Evolutionary conservation across 2,888 invertebrate species (phyloP), one percentile per base, ranked within the genome.

Genomic region (Melanostoma scalare): DNA sequence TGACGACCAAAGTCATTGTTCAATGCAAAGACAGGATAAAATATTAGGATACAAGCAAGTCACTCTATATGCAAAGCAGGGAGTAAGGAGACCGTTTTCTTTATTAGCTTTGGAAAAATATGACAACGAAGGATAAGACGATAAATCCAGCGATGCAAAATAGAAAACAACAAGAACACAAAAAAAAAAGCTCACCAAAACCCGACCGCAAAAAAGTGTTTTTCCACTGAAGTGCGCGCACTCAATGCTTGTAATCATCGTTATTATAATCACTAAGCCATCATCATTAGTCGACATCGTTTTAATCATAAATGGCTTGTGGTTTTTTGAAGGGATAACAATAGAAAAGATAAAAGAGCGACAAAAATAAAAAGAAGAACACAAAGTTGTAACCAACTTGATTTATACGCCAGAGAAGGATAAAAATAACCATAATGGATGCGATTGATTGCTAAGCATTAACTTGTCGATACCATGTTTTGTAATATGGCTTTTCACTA

Each of bases 241-340:
- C 84, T 60, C 58, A 77, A 82, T 77, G 78, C 73, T 82, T 69
- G 82, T 74, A 82, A 75, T 84, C 84, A 84, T 84, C 84, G 82
- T 82, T 79, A 84, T 84, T 84, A 74, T 79, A 79, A 84, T 84
- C 84, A 84, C 84, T 74, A 74, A 84, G 84, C 74, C 84, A 84
- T 84, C 84, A 84, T 84, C 84, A 84, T 84, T 84, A 84, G 84
- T 75, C 84, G 84, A 79, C 79, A 84, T 79, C 84, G 74, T 79
- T 84, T 84, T 84, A 84, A 84, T 84, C 84, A 84, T 84, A 84
- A 84, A 84, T 84, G 84, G 84, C 84, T 84, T 84, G 79, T 71
- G 78, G 69, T 67, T 74, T 73, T 74, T 55, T 36, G 46, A 61
- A 84, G 79, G 67, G 74, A 84, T 67, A 63, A 79, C 78, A 84